These are phyloP conservation scores for Lycocerus yunnanus DNA, from an alignment of 2,888 invertebrate genomes.

Conservation along the genomic window DNA sequence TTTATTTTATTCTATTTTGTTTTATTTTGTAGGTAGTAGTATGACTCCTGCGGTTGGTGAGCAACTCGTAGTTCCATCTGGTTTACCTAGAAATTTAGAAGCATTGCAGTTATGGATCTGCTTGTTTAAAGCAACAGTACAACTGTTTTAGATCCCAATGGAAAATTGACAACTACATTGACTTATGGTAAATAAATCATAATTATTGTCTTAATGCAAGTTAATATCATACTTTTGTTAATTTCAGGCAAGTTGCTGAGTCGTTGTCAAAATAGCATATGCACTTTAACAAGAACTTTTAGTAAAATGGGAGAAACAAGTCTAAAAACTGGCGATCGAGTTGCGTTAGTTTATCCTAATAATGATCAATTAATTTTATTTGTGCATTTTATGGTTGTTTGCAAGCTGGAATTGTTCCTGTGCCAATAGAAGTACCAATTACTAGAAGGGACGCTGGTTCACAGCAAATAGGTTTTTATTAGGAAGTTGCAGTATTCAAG, in stretches of 20 bases:
- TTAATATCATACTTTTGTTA: conserved; percentile 13
- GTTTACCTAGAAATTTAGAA: conserved; percentile 90
- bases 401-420: conserved; percentile 96
- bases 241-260: conserved; percentile 87
- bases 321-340: conserved; percentile 94
- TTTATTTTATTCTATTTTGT: too few relatives aligned
- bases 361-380: conserved; percentile 97
- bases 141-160: conserved; percentile 95
- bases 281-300: conserved; percentile 92
- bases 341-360: conserved; percentile 98
- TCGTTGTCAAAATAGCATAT: conserved; percentile 93
- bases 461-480: conserved; percentile 97
- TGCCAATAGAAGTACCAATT: conserved; percentile 97
- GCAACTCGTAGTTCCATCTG: conserved; percentile 87
- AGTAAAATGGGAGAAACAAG: conserved; percentile 85
- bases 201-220: background rate
- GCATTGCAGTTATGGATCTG: conserved; percentile 95
- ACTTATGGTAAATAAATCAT: conserved; percentile 75
- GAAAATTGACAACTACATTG: conserved; percentile 90
- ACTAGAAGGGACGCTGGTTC: conserved; percentile 96
- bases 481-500: conserved; percentile 93
- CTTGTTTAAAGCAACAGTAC: conserved; percentile 94
- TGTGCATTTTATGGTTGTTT: conserved; percentile 99
- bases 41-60: conserved; percentile 97
- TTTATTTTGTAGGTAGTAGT: conserved; percentile 69